Evolutionary conservation across 2,888 invertebrate genomes (phyloP).

Genomic region (Lasioglossum vierecki): DNA sequence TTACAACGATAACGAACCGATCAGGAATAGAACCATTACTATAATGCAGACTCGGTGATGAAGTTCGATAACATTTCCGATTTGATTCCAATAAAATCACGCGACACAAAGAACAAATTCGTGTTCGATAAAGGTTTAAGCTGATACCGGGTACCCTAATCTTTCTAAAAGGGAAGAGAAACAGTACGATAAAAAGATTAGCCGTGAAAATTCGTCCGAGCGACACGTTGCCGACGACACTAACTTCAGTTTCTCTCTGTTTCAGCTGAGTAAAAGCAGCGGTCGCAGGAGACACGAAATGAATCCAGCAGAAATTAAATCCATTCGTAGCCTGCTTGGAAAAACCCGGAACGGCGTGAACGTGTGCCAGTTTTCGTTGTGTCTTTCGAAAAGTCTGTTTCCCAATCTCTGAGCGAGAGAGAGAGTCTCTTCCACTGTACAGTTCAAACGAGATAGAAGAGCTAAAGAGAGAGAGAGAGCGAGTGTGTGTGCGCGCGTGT

Average conservation of each 20-base stretch:
- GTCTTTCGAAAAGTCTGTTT: constrained; percentile 35
- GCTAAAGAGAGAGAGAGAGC: background rate
- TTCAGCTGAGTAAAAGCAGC: constrained; percentile 67
- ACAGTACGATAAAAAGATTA: background rate
- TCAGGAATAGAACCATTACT: background rate
- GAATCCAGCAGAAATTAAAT: constrained; percentile 73
- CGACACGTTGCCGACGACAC: background rate
- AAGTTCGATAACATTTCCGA: background rate
- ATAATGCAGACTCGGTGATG: background rate
- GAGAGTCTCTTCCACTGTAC: constrained; percentile 25
- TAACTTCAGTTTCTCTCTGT: constrained; percentile 30
- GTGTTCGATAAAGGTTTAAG: background rate
- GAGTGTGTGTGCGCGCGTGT: no score
- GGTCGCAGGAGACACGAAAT: constrained; percentile 76
- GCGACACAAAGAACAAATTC: background rate
- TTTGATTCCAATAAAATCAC: background rate
- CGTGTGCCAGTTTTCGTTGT: constrained; percentile 49
- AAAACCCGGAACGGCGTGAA: constrained; percentile 56
- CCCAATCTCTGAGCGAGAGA: constrained; percentile 46
- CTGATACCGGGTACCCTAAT: background rate
- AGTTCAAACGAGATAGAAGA: constrained; percentile 10
- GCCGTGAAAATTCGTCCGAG: no score
- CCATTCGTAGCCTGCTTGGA: constrained; percentile 56
- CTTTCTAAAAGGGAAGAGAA: background rate
- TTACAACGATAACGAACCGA: background rate